These are phyloP conservation scores for Stratiomys singularior DNA, from an alignment of 2,888 invertebrate genomes.

Conservation along the genomic window DNA sequence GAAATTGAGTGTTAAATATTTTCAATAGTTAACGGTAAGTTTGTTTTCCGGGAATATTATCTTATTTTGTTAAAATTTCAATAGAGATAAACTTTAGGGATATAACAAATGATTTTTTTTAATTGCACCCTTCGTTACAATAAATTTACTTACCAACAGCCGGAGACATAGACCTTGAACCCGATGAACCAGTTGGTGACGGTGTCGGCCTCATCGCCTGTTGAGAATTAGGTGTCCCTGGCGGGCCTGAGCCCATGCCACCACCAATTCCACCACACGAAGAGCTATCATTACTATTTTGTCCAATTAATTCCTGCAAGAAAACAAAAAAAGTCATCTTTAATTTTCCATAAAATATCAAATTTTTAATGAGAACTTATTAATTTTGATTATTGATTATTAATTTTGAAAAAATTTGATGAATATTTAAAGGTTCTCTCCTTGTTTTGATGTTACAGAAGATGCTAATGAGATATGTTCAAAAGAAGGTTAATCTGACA, in stretches of 20 bases:
- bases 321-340: too few relatives aligned
- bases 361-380: too few relatives aligned
- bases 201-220: constrained; percentile 90
- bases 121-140: too few relatives aligned
- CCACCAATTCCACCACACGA: constrained; percentile 74
- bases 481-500: too few relatives aligned
- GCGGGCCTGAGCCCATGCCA: constrained; percentile 74
- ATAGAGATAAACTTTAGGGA: not conserved
- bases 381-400: not conserved
- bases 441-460: too few relatives aligned
- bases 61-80: not conserved
- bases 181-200: constrained; percentile 91
- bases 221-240: constrained; percentile 74
- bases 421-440: too few relatives aligned
- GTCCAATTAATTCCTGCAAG: constrained; percentile 84
- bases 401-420: too few relatives aligned
- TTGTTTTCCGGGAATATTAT: too few relatives aligned
- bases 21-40: not conserved
- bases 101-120: too few relatives aligned
- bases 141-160: constrained; percentile 84
- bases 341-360: too few relatives aligned
- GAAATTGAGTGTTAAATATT: not conserved
- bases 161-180: constrained; percentile 97
- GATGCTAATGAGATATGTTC: too few relatives aligned
- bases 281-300: constrained; percentile 87